Conservation (phyloP, 1,140 invertebrate species). For the Copidosoma floridanum region DNA sequence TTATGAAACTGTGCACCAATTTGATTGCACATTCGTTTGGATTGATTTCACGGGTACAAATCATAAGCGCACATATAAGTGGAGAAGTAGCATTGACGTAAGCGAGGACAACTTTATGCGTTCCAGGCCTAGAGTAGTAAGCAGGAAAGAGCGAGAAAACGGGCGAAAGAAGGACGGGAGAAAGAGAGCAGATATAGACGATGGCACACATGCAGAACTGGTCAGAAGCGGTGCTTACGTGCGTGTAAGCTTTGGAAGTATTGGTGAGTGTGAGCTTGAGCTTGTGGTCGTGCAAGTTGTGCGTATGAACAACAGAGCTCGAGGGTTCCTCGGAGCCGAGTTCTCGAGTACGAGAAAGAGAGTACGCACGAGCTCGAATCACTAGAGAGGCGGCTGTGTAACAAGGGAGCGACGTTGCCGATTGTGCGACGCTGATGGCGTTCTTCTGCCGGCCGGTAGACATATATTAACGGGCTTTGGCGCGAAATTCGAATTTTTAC, state of each 20-base stretch:
- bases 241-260: neutral
- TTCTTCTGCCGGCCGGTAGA: too few relatives aligned
- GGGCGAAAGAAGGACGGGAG: slow-evolving; percentile 22
- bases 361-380: neutral
- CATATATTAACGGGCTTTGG: too few relatives aligned
- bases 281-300: too few relatives aligned
- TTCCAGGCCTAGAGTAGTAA: neutral
- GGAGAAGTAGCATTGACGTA: slow-evolving; percentile 23
- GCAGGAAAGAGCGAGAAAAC: slow-evolving; percentile 10
- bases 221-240: slow-evolving; percentile 36
- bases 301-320: too few relatives aligned
- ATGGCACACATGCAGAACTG: slow-evolving; percentile 32
- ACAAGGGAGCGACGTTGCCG: neutral
- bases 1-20: too few relatives aligned
- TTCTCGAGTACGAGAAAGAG: too few relatives aligned
- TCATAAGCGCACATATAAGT: neutral
- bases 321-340: too few relatives aligned
- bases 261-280: neutral
- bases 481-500: too few relatives aligned
- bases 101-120: neutral
- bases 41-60: too few relatives aligned
- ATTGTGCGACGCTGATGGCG: too few relatives aligned
- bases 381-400: too few relatives aligned
- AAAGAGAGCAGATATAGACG: slow-evolving; percentile 3
- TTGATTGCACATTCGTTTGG: too few relatives aligned